phyloP scores from a whole-genome alignment of 2,113 vertebrate genomes.

The Bombycilla garrulus region DNA sequence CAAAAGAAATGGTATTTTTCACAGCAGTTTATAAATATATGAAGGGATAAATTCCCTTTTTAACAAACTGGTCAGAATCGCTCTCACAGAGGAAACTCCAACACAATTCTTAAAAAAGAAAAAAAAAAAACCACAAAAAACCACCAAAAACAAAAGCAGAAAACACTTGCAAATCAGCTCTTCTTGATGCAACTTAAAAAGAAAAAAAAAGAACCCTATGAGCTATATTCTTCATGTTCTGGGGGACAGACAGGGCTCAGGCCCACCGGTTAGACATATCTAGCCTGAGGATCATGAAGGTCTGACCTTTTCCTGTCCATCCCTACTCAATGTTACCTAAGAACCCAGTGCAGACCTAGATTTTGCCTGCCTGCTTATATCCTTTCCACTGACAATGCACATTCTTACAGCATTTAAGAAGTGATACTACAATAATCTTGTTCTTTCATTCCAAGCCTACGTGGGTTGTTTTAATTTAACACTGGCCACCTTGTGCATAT shows the following conservation, averaged over 20 bases:
- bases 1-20: background rate
- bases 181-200: background rate
- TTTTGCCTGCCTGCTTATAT: background rate
- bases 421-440: background rate
- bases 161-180: background rate
- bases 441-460: background rate
- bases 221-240: background rate
- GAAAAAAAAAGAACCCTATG: background rate
- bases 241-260: background rate
- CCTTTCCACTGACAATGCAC: background rate
- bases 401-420: background rate
- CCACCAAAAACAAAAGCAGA: background rate
- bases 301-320: background rate
- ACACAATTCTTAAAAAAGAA: background rate
- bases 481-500: background rate
- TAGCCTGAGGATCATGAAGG: background rate
- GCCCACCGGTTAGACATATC: background rate
- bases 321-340: background rate
- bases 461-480: background rate
- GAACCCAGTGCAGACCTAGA: background rate
- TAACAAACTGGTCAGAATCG: background rate
- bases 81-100: background rate
- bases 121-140: background rate
- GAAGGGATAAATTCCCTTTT: background rate
- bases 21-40: background rate